A percentile compares a stretch with the other conserved stretches of the same genome.
Evolutionary conservation across 2,113 vertebrate species (phyloP).

Genomic region (Thalassarche chlororhynchos): DNA sequence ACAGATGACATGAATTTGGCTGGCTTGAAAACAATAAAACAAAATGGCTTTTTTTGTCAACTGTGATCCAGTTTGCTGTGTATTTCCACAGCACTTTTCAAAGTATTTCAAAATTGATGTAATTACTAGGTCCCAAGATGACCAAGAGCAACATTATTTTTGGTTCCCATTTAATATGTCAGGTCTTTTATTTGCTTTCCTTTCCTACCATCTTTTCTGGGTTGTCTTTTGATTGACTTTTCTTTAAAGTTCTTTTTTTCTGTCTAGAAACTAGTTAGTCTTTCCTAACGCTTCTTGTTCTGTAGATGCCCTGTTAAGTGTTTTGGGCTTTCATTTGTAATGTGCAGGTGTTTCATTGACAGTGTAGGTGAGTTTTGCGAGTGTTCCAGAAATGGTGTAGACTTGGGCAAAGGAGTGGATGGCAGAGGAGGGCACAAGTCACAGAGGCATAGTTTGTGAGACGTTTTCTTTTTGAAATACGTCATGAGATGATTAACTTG

Average conservation of each 20-base stretch:
- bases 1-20: slow-evolving; percentile 18
- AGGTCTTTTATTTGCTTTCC: background rate
- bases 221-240: background rate
- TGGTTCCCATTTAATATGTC: background rate
- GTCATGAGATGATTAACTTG: background rate
- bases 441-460: background rate
- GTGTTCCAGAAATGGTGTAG: background rate
- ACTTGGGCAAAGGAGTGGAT: background rate
- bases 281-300: background rate
- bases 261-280: background rate
- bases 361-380: background rate
- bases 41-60: background rate
- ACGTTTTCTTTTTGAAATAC: background rate
- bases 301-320: background rate
- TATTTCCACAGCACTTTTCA: background rate
- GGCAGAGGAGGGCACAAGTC: background rate
- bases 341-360: background rate
- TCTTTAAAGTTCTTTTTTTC: background rate
- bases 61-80: background rate
- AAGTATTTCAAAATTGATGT: background rate
- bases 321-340: background rate
- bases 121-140: background rate
- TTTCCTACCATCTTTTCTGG: background rate
- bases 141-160: background rate
- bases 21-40: background rate